These are phyloP conservation scores for Loxodonta africana DNA, from an alignment of 2,113 vertebrate species.

Conservation along the genomic window DNA sequence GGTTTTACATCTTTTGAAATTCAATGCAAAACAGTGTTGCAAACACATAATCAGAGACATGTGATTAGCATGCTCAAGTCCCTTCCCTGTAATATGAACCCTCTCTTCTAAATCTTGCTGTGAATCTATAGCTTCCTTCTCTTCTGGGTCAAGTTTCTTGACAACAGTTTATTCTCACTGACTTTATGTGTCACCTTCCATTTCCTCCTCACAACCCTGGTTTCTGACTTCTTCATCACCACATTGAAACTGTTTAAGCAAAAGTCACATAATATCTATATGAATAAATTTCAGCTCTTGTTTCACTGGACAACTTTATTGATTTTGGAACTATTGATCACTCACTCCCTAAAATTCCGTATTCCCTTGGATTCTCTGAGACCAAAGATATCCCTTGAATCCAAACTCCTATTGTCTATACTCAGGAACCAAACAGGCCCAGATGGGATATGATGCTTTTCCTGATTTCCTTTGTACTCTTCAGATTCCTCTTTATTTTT, in stretches of 20 bases:
- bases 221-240: background rate
- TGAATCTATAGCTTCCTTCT: background rate
- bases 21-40: background rate
- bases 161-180: background rate
- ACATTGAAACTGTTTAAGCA: background rate
- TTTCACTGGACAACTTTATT: background rate
- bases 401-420: background rate
- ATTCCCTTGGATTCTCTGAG: background rate
- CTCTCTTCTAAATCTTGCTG: background rate
- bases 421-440: background rate
- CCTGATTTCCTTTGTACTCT: background rate
- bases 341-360: background rate
- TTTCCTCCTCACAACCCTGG: background rate
- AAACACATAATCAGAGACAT: background rate
- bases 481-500: background rate
- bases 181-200: background rate
- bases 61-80: background rate
- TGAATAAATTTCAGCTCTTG: background rate
- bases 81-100: background rate
- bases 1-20: background rate
- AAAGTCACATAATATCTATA: background rate
- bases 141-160: background rate
- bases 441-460: background rate
- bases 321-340: background rate
- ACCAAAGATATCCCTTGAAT: background rate